These are phyloP conservation scores for Eretmocerus hayati DNA, from an alignment of 2,888 invertebrate genomes.

Conservation along the genomic window DNA sequence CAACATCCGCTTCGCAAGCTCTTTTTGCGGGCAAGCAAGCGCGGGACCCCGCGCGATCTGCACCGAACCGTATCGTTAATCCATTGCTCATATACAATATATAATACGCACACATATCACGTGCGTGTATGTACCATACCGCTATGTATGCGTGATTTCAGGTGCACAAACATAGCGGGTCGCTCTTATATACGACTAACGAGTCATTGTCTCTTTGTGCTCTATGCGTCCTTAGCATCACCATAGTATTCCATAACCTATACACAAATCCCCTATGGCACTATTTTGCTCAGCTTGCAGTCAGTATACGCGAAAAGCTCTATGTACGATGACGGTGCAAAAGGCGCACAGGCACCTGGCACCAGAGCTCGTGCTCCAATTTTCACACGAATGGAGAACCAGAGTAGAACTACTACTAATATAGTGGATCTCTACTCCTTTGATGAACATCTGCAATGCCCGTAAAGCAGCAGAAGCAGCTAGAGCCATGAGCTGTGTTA, in stretches of 20 bases:
- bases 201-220: conserved; percentile 21
- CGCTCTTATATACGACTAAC: no score
- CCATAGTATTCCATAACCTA: neutral
- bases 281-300: no score
- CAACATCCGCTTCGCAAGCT: conserved; percentile 22
- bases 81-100: neutral
- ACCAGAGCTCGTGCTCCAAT: no score
- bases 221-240: no score
- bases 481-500: neutral
- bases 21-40: conserved; percentile 13
- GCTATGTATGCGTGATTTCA: no score
- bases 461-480: neutral
- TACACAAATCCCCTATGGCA: no score
- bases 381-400: neutral
- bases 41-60: neutral
- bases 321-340: no score
- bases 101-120: neutral
- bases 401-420: neutral
- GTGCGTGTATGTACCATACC: no score
- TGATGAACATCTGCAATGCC: neutral
- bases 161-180: no score
- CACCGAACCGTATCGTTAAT: neutral
- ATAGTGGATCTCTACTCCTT: neutral
- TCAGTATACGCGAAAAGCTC: no score
- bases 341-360: no score